Evolutionary conservation across 2,797 vertebrate genomes (phyloP).

Genomic region (Micromesistius poutassou): DNA sequence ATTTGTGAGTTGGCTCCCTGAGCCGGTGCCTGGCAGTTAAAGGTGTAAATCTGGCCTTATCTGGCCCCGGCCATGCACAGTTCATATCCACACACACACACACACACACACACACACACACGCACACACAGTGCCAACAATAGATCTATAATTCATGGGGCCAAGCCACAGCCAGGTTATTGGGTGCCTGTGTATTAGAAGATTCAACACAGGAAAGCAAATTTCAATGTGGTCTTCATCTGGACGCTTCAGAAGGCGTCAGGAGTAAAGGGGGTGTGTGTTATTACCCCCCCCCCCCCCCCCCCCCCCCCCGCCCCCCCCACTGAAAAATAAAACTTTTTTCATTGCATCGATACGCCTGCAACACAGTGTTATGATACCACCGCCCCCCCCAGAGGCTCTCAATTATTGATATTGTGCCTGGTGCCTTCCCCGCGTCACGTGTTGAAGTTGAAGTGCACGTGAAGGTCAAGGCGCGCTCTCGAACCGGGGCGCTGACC

Average conservation of each 20-base stretch:
- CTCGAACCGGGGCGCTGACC: constrained; percentile 37
- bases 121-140: constrained; percentile 66
- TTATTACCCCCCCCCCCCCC: too few species aligned
- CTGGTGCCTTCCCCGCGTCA: constrained; percentile 30
- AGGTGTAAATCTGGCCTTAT: constrained; percentile 83
- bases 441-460: constrained; percentile 8
- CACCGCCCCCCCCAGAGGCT: constrained; percentile 33
- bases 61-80: constrained; percentile 76
- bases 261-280: background rate
- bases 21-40: constrained; percentile 73
- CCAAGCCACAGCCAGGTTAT: constrained; percentile 73
- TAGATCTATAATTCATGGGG: constrained; percentile 81
- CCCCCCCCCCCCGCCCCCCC: too few species aligned
- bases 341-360: constrained; percentile 43
- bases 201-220: constrained; percentile 65
- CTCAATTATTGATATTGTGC: constrained; percentile 61
- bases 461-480: constrained; percentile 53
- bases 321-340: constrained; percentile 42
- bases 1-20: constrained; percentile 74
- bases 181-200: constrained; percentile 71
- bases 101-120: background rate
- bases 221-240: constrained; percentile 68
- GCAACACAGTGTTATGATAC: constrained; percentile 13
- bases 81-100: constrained; percentile 72
- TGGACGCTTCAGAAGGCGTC: constrained; percentile 51